Conservation (phyloP, 2,113 vertebrate genomes). For the Todiramphus chloris region DNA sequence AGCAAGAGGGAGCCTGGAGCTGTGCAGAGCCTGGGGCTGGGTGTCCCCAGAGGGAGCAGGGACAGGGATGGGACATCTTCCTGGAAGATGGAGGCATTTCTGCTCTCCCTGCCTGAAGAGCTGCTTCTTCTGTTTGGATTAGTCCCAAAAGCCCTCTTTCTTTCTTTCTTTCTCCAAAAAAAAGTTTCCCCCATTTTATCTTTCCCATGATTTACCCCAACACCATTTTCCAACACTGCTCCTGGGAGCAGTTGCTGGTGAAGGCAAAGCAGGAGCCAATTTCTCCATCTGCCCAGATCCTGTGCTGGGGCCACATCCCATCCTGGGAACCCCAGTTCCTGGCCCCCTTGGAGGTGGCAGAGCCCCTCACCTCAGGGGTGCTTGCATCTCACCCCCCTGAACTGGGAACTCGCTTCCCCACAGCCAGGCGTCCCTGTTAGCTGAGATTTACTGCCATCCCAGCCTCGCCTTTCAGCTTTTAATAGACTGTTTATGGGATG, state of each 20-base stretch:
- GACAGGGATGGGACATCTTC: neutral
- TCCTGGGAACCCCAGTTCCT: neutral
- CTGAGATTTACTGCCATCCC: conserved; percentile 15
- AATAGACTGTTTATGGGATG: conserved; percentile 51
- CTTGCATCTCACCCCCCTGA: neutral
- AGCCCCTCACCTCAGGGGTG: neutral
- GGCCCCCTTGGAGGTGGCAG: neutral
- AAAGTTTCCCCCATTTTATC: neutral
- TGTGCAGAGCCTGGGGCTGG: neutral
- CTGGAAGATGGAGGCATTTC: neutral
- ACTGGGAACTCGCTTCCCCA: neutral
- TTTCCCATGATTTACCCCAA: rapidly evolving
- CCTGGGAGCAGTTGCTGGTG: neutral
- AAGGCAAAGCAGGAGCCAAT: neutral
- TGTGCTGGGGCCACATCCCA: neutral
- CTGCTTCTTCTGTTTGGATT: neutral
- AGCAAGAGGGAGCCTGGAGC: conserved; percentile 67
- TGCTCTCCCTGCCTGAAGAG: neutral
- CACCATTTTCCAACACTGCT: neutral
- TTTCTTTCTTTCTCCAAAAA: neutral
- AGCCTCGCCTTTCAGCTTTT: conserved; percentile 41
- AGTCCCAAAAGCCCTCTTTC: neutral
- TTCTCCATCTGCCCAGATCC: neutral
- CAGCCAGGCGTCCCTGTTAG: neutral
- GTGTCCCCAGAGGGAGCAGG: neutral